phyloP scores from a whole-genome alignment of 2,113 vertebrate genomes.

The Eurypyga helias region DNA sequence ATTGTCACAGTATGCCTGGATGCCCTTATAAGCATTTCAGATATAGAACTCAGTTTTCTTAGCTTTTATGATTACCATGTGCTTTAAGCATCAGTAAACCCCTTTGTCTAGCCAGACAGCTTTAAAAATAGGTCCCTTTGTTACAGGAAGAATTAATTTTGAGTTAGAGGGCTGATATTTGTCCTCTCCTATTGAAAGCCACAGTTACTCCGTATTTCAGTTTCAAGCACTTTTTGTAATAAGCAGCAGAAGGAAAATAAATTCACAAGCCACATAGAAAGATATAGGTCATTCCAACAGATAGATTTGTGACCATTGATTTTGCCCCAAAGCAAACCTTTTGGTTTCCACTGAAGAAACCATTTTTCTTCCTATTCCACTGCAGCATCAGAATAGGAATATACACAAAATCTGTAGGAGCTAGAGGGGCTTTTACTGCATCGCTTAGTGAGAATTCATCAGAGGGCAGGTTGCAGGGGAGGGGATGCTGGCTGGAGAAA shows the following conservation, averaged over 20 bases:
- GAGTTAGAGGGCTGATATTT: neutral
- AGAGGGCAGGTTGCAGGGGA: neutral
- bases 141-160: neutral
- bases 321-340: neutral
- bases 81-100: neutral
- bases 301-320: neutral
- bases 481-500: neutral
- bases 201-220: neutral
- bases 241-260: neutral
- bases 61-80: neutral
- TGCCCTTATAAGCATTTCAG: neutral
- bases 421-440: neutral
- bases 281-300: neutral
- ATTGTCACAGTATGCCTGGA: neutral
- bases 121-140: neutral
- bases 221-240: neutral
- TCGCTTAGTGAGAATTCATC: neutral
- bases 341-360: neutral
- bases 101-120: neutral
- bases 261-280: neutral
- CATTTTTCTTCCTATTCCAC: neutral
- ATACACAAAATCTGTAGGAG: neutral
- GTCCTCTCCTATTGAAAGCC: neutral
- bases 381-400: neutral
- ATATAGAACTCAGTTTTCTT: neutral